Percentiles rank a stretch among this genome's conserved stretches.
phyloP scores from a whole-genome alignment of 2,888 invertebrate species.

The Drosophila neoperkinsi region DNA sequence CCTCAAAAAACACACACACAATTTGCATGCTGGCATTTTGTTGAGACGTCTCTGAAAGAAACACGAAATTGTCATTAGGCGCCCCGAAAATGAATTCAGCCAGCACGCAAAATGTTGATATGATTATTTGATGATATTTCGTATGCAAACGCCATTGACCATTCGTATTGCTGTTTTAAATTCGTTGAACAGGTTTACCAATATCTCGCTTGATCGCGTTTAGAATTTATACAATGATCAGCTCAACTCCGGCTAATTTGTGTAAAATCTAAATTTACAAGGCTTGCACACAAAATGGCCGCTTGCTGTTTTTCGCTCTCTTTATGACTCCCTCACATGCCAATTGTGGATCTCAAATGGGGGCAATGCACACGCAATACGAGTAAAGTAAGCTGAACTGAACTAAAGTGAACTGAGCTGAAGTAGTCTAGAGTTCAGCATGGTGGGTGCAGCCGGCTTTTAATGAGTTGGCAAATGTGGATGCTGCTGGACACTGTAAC shows the following conservation, averaged over 20 bases:
- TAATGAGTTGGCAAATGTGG: conserved; percentile 75
- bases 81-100: conserved; percentile 36
- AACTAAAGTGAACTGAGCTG: conserved; percentile 8
- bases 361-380: conserved; percentile 65
- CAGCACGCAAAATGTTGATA: conserved; percentile 27
- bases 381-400: background rate
- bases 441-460: conserved; percentile 72
- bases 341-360: conserved; percentile 45
- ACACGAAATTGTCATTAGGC: conserved; percentile 75
- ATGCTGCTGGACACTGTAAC: conserved; percentile 34
- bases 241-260: conserved; percentile 61
- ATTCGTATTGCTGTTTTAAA: conserved; percentile 39
- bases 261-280: conserved; percentile 66
- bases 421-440: conserved; percentile 9
- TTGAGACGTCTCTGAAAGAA: conserved; percentile 58
- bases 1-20: conserved; percentile 51
- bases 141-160: conserved; percentile 55
- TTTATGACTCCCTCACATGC: conserved; percentile 67
- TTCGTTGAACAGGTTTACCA: conserved; percentile 66
- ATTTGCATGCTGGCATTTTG: conserved; percentile 71
- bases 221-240: conserved; percentile 62
- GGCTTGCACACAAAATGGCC: conserved; percentile 67
- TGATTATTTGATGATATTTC: conserved; percentile 43
- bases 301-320: conserved; percentile 44
- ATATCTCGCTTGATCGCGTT: conserved; percentile 55